Percentiles rank a stretch among this genome's conserved stretches.
phyloP scores from a whole-genome alignment of 2,797 vertebrate genomes.

The Rhynchotus rufescens region DNA sequence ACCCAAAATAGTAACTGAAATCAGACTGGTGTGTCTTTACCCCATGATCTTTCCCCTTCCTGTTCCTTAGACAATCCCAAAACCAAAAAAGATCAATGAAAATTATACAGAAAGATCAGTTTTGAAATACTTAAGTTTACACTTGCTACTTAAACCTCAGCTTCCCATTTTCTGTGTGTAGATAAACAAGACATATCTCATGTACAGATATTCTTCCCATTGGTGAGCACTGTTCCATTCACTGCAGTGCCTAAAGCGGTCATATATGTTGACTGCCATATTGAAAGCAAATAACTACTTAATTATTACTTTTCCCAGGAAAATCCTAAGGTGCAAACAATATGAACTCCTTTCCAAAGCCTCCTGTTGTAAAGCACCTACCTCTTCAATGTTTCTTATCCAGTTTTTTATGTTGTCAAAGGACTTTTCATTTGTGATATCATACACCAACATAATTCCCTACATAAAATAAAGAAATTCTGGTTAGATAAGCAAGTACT shows the following conservation, averaged over 20 bases:
- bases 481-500: neutral
- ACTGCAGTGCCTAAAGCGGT: neutral
- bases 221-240: neutral
- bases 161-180: neutral
- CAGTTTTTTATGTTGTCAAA: constrained; percentile 99
- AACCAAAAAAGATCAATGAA: neutral
- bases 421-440: constrained; percentile 98
- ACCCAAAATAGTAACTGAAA: neutral
- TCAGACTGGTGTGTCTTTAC: neutral
- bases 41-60: neutral
- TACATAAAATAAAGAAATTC: constrained; percentile 65
- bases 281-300: neutral
- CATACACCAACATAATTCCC: constrained; percentile 99
- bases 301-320: neutral
- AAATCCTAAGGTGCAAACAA: fast-evolving
- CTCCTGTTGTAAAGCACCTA: constrained; percentile 62
- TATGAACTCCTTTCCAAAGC: neutral
- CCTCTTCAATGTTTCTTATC: constrained; percentile 99
- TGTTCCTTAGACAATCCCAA: neutral
- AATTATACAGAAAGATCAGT: neutral
- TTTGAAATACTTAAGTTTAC: neutral
- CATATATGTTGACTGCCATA: neutral
- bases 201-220: neutral
- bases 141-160: neutral
- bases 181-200: neutral